phyloP scores from a whole-genome alignment of 1,140 invertebrate genomes.

The Gonatopus flavifemur region DNA sequence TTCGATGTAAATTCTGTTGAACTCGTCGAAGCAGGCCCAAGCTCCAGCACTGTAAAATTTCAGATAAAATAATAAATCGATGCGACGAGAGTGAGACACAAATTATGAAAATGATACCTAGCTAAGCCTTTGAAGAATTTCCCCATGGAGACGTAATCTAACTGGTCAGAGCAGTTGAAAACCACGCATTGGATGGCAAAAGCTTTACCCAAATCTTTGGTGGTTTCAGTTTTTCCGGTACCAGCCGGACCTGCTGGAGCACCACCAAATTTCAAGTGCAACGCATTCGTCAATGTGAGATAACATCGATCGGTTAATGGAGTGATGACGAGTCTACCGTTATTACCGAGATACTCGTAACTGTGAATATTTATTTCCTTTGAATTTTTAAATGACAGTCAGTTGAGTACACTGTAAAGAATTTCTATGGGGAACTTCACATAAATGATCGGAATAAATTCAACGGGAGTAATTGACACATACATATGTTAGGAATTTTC shows the following conservation, averaged over 20 bases:
- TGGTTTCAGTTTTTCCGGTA: slow-evolving; percentile 77
- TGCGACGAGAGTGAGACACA: not conserved
- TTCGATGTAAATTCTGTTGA: slow-evolving; percentile 75
- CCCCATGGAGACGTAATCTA: slow-evolving; percentile 73
- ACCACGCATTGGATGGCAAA: slow-evolving; percentile 76
- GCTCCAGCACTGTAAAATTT: slow-evolving; percentile 64
- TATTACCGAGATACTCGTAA: slow-evolving; percentile 71
- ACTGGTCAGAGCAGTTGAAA: slow-evolving; percentile 76
- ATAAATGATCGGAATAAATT: no score
- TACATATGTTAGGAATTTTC: no score
- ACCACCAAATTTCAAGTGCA: slow-evolving; percentile 72
- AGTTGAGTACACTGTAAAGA: no score
- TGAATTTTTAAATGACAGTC: no score
- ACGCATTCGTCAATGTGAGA: slow-evolving; percentile 68
- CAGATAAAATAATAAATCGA: not conserved
- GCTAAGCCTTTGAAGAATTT: slow-evolving; percentile 66
- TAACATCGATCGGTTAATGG: slow-evolving; percentile 78
- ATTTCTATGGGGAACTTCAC: no score
- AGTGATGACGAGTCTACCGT: slow-evolving; percentile 75
- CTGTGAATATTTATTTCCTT: no score
- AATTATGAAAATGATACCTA: slow-evolving; percentile 35
- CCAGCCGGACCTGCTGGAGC: slow-evolving; percentile 75
- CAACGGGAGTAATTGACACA: no score
- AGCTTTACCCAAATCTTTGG: slow-evolving; percentile 75
- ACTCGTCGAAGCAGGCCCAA: slow-evolving; percentile 79